Base-by-base conservation (phyloP, 2,888 invertebrate species). In the Sphaeridia pumilis region DNA sequence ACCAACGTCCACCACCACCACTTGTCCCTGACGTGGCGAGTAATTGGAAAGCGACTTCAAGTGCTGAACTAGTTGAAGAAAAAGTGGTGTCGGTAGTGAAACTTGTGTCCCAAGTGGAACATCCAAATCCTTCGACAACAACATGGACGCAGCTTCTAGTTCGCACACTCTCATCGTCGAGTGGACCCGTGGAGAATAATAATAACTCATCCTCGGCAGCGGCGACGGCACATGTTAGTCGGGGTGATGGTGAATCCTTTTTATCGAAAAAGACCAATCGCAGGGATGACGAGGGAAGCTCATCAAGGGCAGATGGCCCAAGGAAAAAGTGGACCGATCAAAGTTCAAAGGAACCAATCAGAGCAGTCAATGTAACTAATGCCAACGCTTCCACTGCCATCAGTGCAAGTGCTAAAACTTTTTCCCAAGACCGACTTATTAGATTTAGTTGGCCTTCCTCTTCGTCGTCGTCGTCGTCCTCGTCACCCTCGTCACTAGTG, bases 291-390 rank as follows among this genome's bases (percentile, higher is more conserved):
- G 38, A 38, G 38, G 38, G 38, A 17, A 38, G 17, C 5, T 5
- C 12, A 20, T 5, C 12, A 20, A 5, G 4, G 20, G 38, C 17
- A 20, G 38, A 38, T 20, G 20, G 20, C 12, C 20, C 12, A 38
- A 38, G 5, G 7, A 20, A 38, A 38, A 17, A 20, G 38, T 38
- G 38, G 38, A n/a, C n/a, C n/a, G n/a, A n/a, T 38, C 17, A 38
- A 38, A 38, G 38, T 38, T 38, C 38, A 38, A 38, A 38, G 5
- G 38, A 38, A 38, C 38, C 38, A 38, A 38, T 38, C 38, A 17
- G 12, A 38, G 38, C 20, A 38, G 5, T 20, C 20, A 38, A 38
- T 38, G n/a, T n/a, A n/a, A n/a, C n/a, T n/a, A n/a, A n/a, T n/a
- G n/a, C n/a, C n/a, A n/a, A n/a, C n/a, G n/a, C n/a, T n/a, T n/a